Percentiles rank a stretch among this genome's conserved stretches.
These are phyloP conservation scores for Chloroceryle inda DNA, from an alignment of 2,797 vertebrate species.

Conservation along the genomic window DNA sequence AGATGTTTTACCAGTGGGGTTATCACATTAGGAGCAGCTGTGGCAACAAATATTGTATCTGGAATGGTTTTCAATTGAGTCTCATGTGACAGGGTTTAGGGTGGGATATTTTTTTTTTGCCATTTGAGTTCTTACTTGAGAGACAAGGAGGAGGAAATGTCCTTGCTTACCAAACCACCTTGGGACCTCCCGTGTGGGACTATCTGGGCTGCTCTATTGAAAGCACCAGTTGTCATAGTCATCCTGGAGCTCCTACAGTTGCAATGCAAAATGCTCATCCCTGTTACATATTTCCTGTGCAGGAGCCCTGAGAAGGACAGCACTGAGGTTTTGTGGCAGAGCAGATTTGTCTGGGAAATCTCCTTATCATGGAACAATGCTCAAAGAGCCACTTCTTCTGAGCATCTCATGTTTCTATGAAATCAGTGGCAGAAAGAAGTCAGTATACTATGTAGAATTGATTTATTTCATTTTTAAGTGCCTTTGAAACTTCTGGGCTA, in stretches of 20 bases:
- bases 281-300: fast-evolving
- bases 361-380: background rate
- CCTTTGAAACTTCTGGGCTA: background rate
- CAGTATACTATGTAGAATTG: background rate
- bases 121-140: background rate
- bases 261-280: background rate
- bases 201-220: background rate
- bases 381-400: background rate
- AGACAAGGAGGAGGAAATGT: background rate
- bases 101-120: background rate
- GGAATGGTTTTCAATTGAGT: background rate
- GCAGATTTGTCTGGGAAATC: background rate
- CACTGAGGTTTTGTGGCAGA: background rate
- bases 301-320: background rate
- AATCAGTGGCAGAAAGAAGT: background rate
- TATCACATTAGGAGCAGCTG: background rate
- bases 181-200: background rate
- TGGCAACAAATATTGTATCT: background rate
- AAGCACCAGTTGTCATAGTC: fast-evolving
- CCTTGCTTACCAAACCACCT: background rate
- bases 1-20: background rate
- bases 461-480: background rate
- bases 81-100: background rate
- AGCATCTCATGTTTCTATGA: background rate
- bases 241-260: background rate